Base-by-base conservation (phyloP, 2,888 invertebrate genomes). In the Elmis aenea region DNA sequence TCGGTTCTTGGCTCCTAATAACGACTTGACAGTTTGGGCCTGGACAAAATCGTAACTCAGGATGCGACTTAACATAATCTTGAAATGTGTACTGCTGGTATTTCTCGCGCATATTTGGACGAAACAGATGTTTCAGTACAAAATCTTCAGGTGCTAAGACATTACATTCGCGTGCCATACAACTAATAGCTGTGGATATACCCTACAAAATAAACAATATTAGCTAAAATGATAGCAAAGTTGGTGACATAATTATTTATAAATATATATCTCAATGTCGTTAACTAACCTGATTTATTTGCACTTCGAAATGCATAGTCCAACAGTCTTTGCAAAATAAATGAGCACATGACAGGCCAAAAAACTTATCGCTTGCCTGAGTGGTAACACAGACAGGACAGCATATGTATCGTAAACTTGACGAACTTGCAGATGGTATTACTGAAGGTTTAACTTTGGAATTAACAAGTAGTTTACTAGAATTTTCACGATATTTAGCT, bases 91-190 rank as follows among this genome's bases (percentile, higher is more conserved):
- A 92, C 57, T 91, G 88, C 61, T 95, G 92, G 70, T 96, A 99
- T 62, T 91, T 88, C 61, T 93, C 91, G 46, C 92, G 75, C 62
- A 93, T 74, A 26, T 79, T 76, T 22, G 91, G 85, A 57, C 88
- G 85, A 33, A 81, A 80, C 38, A 96, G 76, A 59, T 93, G 77
- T 38, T 84, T 83, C 39, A 94, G 72, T 10, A 94, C 92, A 75
- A 96, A 90, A 67, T 95, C 94, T 73, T 96, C 96, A 4, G 95
- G 92, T n/a, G 89, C 92, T 51, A 94, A 74, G 22, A 96, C 84
- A 63, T 86, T 85, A 71, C 99, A 99, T 47, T 88, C 86, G 59
- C 85, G 84, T 26, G 91, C 92, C 97, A 99, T 99, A 70, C 99
- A 99, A 61, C 92, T 88, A 57, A 99, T 94, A 52, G 86, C 91